Evolutionary conservation across 37 sponge, comb jelly and placozoan genomes (phyloP).

Genomic region (Chondrosia reniformis): DNA sequence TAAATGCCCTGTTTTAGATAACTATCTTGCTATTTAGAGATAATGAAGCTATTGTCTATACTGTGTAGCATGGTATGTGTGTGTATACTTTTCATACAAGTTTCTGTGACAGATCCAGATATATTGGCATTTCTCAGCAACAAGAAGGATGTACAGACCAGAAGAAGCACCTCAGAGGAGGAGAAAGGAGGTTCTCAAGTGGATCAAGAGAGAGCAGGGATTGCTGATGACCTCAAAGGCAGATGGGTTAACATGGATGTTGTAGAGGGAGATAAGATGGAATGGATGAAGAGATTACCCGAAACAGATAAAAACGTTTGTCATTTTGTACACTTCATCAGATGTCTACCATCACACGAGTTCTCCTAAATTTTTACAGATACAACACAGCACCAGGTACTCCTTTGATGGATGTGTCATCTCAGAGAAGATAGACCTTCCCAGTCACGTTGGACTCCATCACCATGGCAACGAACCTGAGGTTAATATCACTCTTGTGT

Average conservation of each 20-base stretch:
- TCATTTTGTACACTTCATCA: neutral
- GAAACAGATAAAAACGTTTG: neutral
- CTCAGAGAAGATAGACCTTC: slow-evolving; percentile 34
- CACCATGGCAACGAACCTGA: slow-evolving; percentile 89
- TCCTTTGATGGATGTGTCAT: slow-evolving; percentile 74
- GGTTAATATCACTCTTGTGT: slow-evolving; percentile 13
- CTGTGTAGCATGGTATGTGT: no score
- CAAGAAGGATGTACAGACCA: neutral
- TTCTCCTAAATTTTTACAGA: neutral
- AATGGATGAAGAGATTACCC: slow-evolving; percentile 62
- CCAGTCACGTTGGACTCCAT: slow-evolving; percentile 65
- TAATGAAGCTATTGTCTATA: no score
- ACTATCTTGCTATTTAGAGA: no score
- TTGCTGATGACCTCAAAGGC: neutral
- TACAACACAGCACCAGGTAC: slow-evolving; percentile 45
- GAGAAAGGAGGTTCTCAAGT: neutral
- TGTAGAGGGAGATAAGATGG: slow-evolving; percentile 74
- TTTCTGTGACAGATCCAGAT: slow-evolving; percentile 40
- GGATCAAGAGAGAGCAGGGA: neutral
- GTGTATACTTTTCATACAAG: neutral
- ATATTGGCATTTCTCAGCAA: slow-evolving; percentile 40
- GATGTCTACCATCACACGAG: neutral
- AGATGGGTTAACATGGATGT: slow-evolving; percentile 81
- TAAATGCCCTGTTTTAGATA: no score
- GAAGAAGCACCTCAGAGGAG: neutral